Percentiles rank a stretch among this genome's conserved stretches.
These are phyloP conservation scores for Ooceraea biroi DNA, from an alignment of 1,140 invertebrate genomes.

Conservation along the genomic window DNA sequence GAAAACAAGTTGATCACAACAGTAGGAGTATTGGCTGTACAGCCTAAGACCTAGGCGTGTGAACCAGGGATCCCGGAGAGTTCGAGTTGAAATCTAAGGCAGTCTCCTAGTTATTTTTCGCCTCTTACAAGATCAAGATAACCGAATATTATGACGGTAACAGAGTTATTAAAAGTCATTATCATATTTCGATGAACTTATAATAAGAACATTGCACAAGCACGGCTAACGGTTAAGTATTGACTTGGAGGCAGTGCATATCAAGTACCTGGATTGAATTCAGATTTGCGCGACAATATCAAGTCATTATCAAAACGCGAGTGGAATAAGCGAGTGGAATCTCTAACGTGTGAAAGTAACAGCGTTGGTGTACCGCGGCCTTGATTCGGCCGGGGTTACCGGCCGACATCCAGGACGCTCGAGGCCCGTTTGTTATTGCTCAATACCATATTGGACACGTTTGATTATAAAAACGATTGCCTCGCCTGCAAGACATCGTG, in stretches of 20 bases:
- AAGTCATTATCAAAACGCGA: conserved; percentile 38
- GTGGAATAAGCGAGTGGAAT: conserved; percentile 59
- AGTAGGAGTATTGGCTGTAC: no score
- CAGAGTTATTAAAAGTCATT: no score
- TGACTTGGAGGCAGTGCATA: not conserved
- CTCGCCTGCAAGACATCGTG: conserved; percentile 56
- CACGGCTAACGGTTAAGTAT: not conserved
- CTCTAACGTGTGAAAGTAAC: conserved; percentile 80
- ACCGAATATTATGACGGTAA: no score
- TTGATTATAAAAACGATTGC: conserved; percentile 65
- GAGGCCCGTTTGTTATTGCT: conserved; percentile 76
- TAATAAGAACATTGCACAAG: not conserved
- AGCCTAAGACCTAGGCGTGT: no score
- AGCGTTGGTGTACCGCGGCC: conserved; percentile 73
- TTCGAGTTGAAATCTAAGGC: no score
- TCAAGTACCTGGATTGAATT: not conserved
- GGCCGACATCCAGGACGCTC: conserved; percentile 81
- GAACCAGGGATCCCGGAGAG: no score
- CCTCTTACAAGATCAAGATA: no score
- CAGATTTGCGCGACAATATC: conserved; percentile 1
- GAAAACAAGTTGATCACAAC: no score
- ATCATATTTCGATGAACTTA: no score
- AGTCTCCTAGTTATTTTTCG: no score
- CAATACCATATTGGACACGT: conserved; percentile 74
- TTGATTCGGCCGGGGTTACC: conserved; percentile 83